These are phyloP conservation scores for Plecturocebus donacophilus DNA, from an alignment of 2,113 vertebrate genomes.

Conservation along the genomic window DNA sequence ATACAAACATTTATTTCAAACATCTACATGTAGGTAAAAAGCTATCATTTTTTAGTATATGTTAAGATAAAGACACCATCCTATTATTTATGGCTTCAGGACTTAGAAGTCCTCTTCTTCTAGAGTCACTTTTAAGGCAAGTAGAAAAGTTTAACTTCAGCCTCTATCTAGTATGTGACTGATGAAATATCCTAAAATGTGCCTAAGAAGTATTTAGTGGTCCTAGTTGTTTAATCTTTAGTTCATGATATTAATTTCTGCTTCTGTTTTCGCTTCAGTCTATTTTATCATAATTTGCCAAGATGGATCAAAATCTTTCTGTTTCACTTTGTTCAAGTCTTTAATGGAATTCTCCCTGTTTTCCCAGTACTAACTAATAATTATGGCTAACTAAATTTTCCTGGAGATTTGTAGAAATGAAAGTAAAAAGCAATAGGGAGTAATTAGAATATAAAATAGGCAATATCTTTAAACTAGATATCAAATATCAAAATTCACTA, in stretches of 20 bases:
- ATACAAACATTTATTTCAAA: neutral
- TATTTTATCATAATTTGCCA: neutral
- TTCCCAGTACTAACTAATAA: neutral
- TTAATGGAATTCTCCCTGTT: neutral
- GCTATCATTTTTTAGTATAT: neutral
- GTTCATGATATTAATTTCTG: neutral
- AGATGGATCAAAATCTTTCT: neutral
- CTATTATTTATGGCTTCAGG: neutral
- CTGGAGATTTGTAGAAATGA: neutral
- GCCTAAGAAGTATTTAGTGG: neutral
- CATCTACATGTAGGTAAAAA: neutral
- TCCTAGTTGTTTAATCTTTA: neutral
- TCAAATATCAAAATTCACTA: neutral
- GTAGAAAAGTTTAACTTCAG: neutral
- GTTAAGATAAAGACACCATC: neutral
- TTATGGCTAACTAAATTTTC: neutral
- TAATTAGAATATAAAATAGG: neutral
- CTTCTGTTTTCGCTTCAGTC: neutral
- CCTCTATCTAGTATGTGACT: neutral
- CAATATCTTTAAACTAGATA: neutral
- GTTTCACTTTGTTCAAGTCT: neutral
- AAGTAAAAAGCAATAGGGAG: neutral
- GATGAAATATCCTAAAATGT: neutral
- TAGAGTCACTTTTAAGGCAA: neutral
- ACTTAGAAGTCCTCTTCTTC: neutral